Conservation (phyloP, 2,113 vertebrate species). For the Crocuta crocuta region DNA sequence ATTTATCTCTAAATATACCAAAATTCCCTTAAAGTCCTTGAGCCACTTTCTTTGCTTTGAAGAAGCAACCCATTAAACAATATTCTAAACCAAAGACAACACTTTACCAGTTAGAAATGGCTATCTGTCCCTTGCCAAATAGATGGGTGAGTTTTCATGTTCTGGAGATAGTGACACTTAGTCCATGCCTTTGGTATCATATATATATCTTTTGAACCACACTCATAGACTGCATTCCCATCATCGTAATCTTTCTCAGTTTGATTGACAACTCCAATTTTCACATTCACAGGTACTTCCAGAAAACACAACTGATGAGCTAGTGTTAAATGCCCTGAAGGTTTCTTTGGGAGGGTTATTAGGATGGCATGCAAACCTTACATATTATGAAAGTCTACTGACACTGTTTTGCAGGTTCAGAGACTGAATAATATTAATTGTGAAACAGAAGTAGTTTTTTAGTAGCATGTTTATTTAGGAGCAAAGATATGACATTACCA, state of each 20-base stretch:
- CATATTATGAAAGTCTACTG: not conserved
- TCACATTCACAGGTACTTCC: slow-evolving; percentile 28
- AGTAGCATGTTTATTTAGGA: slow-evolving; percentile 22
- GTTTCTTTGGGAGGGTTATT: not conserved
- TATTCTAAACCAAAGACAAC: not conserved
- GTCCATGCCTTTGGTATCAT: not conserved
- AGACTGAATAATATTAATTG: not conserved
- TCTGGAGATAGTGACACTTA: not conserved
- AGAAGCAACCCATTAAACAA: not conserved
- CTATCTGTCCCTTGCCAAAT: not conserved
- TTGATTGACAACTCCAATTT: slow-evolving; percentile 41
- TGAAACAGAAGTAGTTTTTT: not conserved
- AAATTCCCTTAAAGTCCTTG: not conserved
- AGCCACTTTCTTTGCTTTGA: not conserved
- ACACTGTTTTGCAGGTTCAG: not conserved
- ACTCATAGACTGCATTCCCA: not conserved
- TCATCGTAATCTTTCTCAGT: not conserved
- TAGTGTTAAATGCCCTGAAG: not conserved
- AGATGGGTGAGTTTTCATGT: not conserved
- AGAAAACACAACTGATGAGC: not conserved
- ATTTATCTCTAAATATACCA: not conserved
- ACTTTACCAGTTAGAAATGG: not conserved
- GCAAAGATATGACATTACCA: not conserved
- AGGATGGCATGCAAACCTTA: not conserved
- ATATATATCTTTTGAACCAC: not conserved